Base-by-base conservation (phyloP, 2,113 vertebrate genomes). In the Galemys pyrenaicus region DNA sequence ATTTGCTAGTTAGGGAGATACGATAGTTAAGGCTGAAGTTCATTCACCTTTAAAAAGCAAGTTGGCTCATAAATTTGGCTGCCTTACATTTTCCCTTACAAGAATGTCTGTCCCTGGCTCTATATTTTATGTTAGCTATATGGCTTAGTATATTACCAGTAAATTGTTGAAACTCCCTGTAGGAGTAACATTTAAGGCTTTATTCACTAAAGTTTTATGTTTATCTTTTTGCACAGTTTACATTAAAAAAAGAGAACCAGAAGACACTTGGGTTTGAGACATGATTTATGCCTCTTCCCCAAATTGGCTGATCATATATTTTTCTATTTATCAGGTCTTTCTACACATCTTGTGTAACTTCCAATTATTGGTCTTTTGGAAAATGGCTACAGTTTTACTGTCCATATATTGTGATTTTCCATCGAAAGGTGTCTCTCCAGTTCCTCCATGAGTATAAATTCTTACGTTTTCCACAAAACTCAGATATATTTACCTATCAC, bases 121-220 rank as follows among this genome's bases (percentile, higher is more conserved):
- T 95, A 68, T 92, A 92, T 97, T 97, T 96, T 94, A 88, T 58
- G 41, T 95, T 88, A 94, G 92, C 82, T 97, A 82, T 97, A 84
- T 2, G 10, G 75, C 91, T 97, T 95, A 17, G 65, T 97, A 35
- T 94, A 95, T 96, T 97, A 96, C 92, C 91, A 97, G 94, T 87
- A 97, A 92, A 96, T 95, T 83, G 81, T 83, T 96, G 92, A 97
- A 98, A 97, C 79, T 97, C 97, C 79, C 97, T 93, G 28, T 87
- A 94, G 96, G 64, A 87, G 90, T 98, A 97, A 97, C 94, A 97
- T 98, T 98, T 98, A 97, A 97, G 73, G n/a, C 71, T 96, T 89
- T 74, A 97, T 97, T 96, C 86, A 67, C 84, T 96, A 93, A 97
- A 93, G 87, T 96, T 98, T 98, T 97, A 97, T 87, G 58, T 95